Conservation (phyloP, 2,888 invertebrate genomes). For the Cryptocheilus praepositus region DNA sequence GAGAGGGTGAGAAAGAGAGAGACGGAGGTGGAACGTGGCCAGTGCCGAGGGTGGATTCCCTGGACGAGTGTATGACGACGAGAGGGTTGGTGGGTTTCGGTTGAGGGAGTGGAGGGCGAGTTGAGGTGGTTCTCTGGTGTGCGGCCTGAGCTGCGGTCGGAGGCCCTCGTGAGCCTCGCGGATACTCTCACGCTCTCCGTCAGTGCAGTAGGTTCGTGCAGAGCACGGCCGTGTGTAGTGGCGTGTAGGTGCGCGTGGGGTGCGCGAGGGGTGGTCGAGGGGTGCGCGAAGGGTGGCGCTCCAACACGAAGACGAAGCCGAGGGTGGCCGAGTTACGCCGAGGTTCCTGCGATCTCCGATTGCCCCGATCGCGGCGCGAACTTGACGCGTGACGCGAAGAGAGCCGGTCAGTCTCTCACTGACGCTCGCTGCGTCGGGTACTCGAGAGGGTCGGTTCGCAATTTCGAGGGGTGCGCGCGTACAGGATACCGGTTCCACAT, state of each 20-base stretch:
- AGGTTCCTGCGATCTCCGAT: slow-evolving; percentile 48
- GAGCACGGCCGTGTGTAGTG: slow-evolving; percentile 12
- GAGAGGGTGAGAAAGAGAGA: too few relatives aligned
- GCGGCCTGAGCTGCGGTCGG: slow-evolving; percentile 45
- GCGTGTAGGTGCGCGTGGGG: slow-evolving; percentile 23
- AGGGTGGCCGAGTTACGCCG: slow-evolving; percentile 50
- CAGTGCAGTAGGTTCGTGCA: slow-evolving; percentile 8
- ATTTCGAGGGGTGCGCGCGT: too few relatives aligned
- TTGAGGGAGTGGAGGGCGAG: neutral
- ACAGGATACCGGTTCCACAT: too few relatives aligned
- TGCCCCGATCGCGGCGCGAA: slow-evolving; percentile 47
- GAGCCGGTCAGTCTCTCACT: slow-evolving; percentile 62
- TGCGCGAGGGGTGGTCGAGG: slow-evolving; percentile 21
- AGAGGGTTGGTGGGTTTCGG: neutral
- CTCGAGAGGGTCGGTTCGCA: slow-evolving; percentile 36
- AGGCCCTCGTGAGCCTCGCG: slow-evolving; percentile 39
- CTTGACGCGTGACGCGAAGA: slow-evolving; percentile 53
- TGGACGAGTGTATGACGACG: slow-evolving; percentile 2
- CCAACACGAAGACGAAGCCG: slow-evolving; percentile 6
- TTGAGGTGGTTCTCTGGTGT: slow-evolving; percentile 21
- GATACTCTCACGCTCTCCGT: slow-evolving; percentile 28
- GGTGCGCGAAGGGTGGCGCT: slow-evolving; percentile 10
- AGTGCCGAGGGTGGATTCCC: neutral
- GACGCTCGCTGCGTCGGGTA: slow-evolving; percentile 58
- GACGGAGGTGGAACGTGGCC: slow-evolving; percentile 12